These are phyloP conservation scores for Leptodirus hochenwartii DNA, from an alignment of 2,888 invertebrate species.

Conservation along the genomic window DNA sequence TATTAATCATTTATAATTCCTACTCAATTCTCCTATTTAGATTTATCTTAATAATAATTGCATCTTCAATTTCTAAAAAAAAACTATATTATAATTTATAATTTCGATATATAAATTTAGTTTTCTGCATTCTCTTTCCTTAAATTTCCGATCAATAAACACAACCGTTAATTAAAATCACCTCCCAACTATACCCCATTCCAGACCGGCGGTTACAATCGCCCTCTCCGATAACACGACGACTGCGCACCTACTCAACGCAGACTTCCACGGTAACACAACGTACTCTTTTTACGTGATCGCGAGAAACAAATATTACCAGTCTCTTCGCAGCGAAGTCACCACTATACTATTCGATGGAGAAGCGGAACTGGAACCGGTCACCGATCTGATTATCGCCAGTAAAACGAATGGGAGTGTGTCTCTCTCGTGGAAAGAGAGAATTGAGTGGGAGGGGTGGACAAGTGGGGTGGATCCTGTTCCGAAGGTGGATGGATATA, in stretches of 20 bases:
- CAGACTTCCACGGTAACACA: slow-evolving; percentile 33
- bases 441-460: no score
- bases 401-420: slow-evolving; percentile 33
- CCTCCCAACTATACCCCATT: no score
- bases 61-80: no score
- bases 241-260: slow-evolving; percentile 27
- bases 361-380: slow-evolving; percentile 39
- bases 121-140: no score
- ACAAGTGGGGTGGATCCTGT: slow-evolving; percentile 21
- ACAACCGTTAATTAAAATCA: no score
- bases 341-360: slow-evolving; percentile 42
- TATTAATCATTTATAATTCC: no score
- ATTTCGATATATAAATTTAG: no score
- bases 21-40: no score
- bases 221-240: slow-evolving; percentile 28
- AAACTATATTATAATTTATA: no score
- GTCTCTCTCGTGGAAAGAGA: slow-evolving; percentile 42
- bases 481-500: slow-evolving; percentile 21
- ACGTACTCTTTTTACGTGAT: slow-evolving; percentile 55
- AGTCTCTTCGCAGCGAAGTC: slow-evolving; percentile 41
- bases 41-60: no score
- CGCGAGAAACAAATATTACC: slow-evolving; percentile 41
- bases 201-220: slow-evolving; percentile 35
- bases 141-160: no score
- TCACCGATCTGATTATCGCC: slow-evolving; percentile 34